A percentile compares a stretch with the other conserved stretches of the same genome.
Conservation (phyloP, 2,797 vertebrate genomes). For the Enteromius trimaculatus region DNA sequence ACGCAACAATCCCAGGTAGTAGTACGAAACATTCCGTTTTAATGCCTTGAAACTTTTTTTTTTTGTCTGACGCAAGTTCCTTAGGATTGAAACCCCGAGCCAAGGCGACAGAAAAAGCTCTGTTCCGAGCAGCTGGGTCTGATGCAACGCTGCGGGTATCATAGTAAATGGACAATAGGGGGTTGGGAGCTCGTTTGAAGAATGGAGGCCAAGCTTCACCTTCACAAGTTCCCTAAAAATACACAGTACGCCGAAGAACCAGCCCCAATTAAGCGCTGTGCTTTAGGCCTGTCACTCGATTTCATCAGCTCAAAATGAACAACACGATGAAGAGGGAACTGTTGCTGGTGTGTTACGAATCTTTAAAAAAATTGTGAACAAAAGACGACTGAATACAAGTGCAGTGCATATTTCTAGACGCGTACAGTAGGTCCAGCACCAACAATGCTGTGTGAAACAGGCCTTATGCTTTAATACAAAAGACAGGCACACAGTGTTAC, state of each 20-base stretch:
- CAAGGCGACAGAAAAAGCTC: constrained; percentile 35
- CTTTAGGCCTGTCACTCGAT: constrained; percentile 48
- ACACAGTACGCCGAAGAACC: constrained; percentile 18
- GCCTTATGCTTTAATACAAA: not conserved
- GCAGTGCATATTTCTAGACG: not conserved
- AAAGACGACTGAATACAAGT: not conserved
- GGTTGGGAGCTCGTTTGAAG: constrained; percentile 40
- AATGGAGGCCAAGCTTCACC: constrained; percentile 39
- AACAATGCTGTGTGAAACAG: not conserved
- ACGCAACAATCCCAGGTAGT: constrained; percentile 39
- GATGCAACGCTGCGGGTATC: constrained; percentile 50
- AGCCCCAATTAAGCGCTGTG: constrained; percentile 35
- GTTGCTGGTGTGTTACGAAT: constrained; percentile 34
- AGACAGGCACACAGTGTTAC: not conserved
- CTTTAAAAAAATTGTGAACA: not conserved
- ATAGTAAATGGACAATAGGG: constrained; percentile 48
- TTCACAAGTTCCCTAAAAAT: constrained; percentile 47
- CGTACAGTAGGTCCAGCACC: not conserved
- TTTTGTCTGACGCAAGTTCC: constrained; percentile 33
- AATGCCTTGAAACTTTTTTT: constrained; percentile 16
- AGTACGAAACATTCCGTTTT: constrained; percentile 19
- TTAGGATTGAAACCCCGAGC: constrained; percentile 20
- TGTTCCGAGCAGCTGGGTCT: constrained; percentile 40
- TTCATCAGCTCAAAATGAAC: constrained; percentile 48
- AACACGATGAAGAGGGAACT: constrained; percentile 11